Base-by-base conservation (phyloP, 2,888 invertebrate species). In the Diarsia rubi region DNA sequence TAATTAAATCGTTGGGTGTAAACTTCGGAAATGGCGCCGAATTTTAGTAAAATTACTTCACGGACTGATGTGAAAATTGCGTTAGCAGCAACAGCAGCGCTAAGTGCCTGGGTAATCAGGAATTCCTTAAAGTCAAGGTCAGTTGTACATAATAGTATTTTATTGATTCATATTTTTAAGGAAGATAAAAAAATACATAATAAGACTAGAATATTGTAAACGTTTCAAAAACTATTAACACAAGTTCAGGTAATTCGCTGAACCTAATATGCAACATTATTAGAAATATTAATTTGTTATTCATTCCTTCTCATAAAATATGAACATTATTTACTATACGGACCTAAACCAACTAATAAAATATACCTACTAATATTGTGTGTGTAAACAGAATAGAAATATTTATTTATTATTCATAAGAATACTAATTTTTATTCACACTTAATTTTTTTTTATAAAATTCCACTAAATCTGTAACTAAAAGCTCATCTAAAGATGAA, bases 21-120 rank as follows among this genome's bases (percentile, higher is more conserved):
- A 79, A 81, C 75, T 45, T 72, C 69, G 37, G 90, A 82, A 86
- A 98, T 98, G 98, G 98, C 98, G 88, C 98, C 98, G 87, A 97
- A 97, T 92, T 97, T 98, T 84, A 98, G 98, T 94, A 98, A 98
- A 97, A 95, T 98, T 90, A 97, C 97, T 83, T 97, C 97, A 87
- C 97, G 97, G 93, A 97, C 97, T 92, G 97, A 97, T 92, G 97
- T 97, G 67, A 94, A 94, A 88, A 96, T 98, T 82, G 97, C 97
- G 80, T 95, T 97, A 76, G 97, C 97, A 86, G 97, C 98, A 75
- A 96, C 98, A 57, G 97, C 97, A 52, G 97, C 97, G 47, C 93
- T 97, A 62, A 91, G 97, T 89, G 95, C 96, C 95, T 97, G 97
- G 97, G 96, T 90, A 93, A 97, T 93, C 92, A 96, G 85, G 94